Evolutionary conservation across 2,888 invertebrate species (phyloP), one percentile per base, ranked within the genome.

Genomic region (Hypomecis punctinalis): DNA sequence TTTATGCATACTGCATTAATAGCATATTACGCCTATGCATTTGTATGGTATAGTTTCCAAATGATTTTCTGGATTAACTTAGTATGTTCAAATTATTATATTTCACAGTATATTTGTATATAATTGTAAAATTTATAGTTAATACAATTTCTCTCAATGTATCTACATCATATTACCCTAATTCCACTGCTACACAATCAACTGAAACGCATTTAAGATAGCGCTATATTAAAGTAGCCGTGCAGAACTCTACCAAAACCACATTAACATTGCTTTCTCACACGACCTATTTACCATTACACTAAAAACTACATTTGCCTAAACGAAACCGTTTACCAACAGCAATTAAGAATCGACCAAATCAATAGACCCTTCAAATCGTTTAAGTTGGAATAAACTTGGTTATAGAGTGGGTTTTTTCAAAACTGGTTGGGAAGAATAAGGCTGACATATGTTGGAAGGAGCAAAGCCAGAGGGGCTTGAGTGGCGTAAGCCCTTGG

Each of bases 401-500:
- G 61, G 51, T 65, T 13, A 13, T 45, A 52, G 63, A 58, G 61
- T 47, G 67, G 73, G 86, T 54, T 85, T 88, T 69, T 61, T 64
- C 60, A 66, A 77, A 69, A 71, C 66, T 85, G 84, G 89, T 64
- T 76, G 71, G 1, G 65, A 66, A 66, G 68, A 76, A 80, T 79
- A 77, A 78, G 84, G 75, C 80, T 87, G 91, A 90, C 91, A 91
- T 91, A 91, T 90, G 91, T 87, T 89, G 79, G 76, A 81, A 73
- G 80, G 80, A 77, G 83, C 80, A 81, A 86, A 84, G 81, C 79
- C 72, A 82, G 81, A 66, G 81, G 89, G 88, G 87, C 85, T 86
- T 81, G 90, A 89, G 87, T 88, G 88, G 84, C 83, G 83, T 89
- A 90, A 91, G 88, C 91, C 88, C 85, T 85, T 84, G 84, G 85